A percentile compares a stretch with the other conserved stretches of the same genome.
Evolutionary conservation across 2,113 vertebrate species (phyloP).

Genomic region (Microcebus ravelobensis): DNA sequence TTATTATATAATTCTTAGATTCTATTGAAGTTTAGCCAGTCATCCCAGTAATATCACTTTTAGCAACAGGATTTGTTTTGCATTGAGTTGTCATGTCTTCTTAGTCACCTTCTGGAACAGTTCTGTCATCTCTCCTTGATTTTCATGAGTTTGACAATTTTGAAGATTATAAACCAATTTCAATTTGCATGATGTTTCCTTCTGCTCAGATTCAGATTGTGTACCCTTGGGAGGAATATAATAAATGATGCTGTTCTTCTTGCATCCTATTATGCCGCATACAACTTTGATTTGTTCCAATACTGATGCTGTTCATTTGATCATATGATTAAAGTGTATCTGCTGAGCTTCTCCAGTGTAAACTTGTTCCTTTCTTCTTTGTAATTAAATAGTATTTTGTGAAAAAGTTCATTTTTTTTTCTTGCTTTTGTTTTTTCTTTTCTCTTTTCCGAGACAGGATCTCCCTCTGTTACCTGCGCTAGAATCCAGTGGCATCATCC

Average conservation of each 20-base stretch:
- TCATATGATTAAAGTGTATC: neutral
- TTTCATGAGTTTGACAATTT: constrained; percentile 12
- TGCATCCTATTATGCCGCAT: neutral
- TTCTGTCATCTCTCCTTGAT: neutral
- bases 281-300: neutral
- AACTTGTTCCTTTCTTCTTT: neutral
- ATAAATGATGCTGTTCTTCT: neutral
- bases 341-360: neutral
- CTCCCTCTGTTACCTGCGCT: too few relatives aligned
- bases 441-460: too few relatives aligned
- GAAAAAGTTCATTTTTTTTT: neutral
- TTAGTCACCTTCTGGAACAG: neutral
- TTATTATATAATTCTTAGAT: neutral
- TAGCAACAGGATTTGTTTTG: neutral
- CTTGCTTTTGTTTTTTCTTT: too few relatives aligned
- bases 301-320: neutral
- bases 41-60: neutral
- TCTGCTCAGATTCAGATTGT: neutral
- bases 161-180: neutral
- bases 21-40: neutral
- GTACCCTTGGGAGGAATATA: neutral
- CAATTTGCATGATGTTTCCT: neutral
- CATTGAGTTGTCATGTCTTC: neutral
- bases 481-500: too few relatives aligned
- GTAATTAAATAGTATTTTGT: neutral